phyloP scores from a whole-genome alignment of 2,888 invertebrate genomes.

The Teinopalpus imperialis region DNA sequence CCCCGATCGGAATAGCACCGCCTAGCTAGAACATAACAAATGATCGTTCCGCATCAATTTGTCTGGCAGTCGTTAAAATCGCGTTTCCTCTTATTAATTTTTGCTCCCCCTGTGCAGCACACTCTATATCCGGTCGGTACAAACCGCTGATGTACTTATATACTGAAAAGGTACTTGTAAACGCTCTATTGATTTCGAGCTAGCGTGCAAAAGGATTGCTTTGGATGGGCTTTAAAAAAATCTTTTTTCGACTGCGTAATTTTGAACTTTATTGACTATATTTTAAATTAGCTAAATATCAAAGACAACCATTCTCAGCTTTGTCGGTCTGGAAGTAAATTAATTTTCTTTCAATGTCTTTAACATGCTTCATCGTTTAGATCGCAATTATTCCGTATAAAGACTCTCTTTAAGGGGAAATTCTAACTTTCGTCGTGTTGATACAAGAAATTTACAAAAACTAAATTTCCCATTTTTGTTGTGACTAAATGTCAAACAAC shows the following conservation, averaged over 20 bases:
- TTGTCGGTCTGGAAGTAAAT: background rate
- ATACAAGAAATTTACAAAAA: no score
- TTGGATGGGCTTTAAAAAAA: background rate
- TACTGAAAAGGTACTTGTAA: constrained; percentile 50
- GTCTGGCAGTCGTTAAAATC: constrained; percentile 42
- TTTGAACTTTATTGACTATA: background rate
- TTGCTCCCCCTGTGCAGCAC: constrained; percentile 44
- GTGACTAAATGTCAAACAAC: no score
- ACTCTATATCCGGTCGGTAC: constrained; percentile 44
- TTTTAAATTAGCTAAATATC: constrained; percentile 23
- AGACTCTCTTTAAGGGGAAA: background rate
- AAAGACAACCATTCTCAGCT: constrained; percentile 10
- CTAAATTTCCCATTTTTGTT: no score
- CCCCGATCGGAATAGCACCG: constrained; percentile 47
- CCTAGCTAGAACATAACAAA: constrained; percentile 61
- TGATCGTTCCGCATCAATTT: constrained; percentile 71
- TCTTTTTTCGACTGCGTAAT: background rate
- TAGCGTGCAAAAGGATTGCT: constrained; percentile 12
- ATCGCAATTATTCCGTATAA: constrained; percentile 7
- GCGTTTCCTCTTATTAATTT: constrained; percentile 55
- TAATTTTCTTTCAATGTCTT: constrained; percentile 7
- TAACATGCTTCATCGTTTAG: constrained; percentile 11
- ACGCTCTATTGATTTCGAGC: constrained; percentile 50
- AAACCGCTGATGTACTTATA: constrained; percentile 47
- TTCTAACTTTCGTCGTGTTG: no score